Percentiles rank a stretch among this genome's conserved stretches.
These are phyloP conservation scores for Sebastiscus albofasciatus DNA, from an alignment of 2,797 vertebrate genomes.

Conservation along the genomic window DNA sequence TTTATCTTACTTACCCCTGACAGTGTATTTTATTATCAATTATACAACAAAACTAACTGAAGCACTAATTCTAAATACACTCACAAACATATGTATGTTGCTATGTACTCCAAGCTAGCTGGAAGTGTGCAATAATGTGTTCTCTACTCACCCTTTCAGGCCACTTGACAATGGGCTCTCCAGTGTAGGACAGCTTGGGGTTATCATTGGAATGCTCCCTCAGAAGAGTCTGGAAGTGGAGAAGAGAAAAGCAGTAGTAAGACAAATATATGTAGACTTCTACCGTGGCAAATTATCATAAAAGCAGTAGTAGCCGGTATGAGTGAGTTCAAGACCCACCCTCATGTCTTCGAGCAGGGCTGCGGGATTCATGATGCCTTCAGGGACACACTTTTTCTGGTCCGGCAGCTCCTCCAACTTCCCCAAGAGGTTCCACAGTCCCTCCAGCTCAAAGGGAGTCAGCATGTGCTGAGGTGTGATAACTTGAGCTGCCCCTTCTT, in stretches of 20 bases:
- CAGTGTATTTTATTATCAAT: not conserved
- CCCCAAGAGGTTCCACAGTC: constrained; percentile 92
- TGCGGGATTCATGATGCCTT: constrained; percentile 89
- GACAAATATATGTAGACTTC: not conserved
- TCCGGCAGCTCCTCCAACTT: constrained; percentile 93
- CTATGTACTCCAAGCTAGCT: not conserved
- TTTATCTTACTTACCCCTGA: not conserved
- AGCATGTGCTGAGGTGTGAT: constrained; percentile 72
- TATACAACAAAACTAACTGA: not conserved
- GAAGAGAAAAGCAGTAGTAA: not conserved
- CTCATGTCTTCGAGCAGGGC: constrained; percentile 91
- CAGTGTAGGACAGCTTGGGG: constrained; percentile 92
- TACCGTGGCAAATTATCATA: not conserved
- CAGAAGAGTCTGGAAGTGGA: constrained; percentile 83
- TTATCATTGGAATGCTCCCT: constrained; percentile 87
- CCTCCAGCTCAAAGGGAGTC: constrained; percentile 94
- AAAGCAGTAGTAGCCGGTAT: not conserved
- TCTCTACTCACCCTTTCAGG: constrained; percentile 87
- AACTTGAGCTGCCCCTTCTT: constrained; percentile 24
- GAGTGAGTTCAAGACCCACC: constrained; percentile 72
- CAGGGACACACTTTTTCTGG: constrained; percentile 96
- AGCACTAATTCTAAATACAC: not conserved
- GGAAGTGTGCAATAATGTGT: not conserved
- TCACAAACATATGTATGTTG: not conserved
- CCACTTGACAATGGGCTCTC: constrained; percentile 95